Evolutionary conservation across 2,888 invertebrate species (phyloP).

Genomic region (Temnothorax unifasciatus): DNA sequence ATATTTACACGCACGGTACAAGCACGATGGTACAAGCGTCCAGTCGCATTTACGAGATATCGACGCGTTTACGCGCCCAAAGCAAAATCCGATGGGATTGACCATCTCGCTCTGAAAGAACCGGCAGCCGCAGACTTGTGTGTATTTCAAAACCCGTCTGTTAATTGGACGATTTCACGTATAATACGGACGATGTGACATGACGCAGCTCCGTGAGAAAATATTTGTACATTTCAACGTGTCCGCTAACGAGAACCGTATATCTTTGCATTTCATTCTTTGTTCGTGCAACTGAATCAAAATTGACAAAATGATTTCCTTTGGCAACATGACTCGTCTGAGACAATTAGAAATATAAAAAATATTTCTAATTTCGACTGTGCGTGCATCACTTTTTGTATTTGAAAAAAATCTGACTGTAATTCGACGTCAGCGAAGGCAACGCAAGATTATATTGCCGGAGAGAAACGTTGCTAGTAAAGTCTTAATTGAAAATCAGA

Average conservation of each 20-base stretch:
- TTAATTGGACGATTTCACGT: slow-evolving; percentile 38
- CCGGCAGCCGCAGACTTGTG: neutral
- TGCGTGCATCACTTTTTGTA: neutral
- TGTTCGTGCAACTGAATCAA: neutral
- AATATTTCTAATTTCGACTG: neutral
- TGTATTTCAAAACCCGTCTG: slow-evolving; percentile 16
- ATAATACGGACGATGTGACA: neutral
- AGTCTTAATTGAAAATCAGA: slow-evolving; percentile 20
- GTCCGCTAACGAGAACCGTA: neutral
- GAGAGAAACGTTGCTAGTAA: neutral
- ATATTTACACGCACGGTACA: slow-evolving; percentile 53
- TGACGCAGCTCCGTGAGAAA: neutral
- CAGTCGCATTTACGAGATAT: slow-evolving; percentile 28
- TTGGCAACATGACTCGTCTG: neutral
- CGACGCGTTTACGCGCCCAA: slow-evolving; percentile 21
- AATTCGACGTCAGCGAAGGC: neutral
- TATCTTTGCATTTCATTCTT: neutral
- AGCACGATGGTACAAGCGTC: slow-evolving; percentile 15
- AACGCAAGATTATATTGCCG: neutral
- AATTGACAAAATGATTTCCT: neutral
- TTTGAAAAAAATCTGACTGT: neutral
- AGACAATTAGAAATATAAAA: neutral
- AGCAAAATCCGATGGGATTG: slow-evolving; percentile 17
- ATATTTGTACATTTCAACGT: slow-evolving; percentile 22
- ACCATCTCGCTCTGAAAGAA: slow-evolving; percentile 23